These are phyloP conservation scores for Cotesia chilonis DNA, from an alignment of 1,140 invertebrate genomes.

Conservation along the genomic window DNA sequence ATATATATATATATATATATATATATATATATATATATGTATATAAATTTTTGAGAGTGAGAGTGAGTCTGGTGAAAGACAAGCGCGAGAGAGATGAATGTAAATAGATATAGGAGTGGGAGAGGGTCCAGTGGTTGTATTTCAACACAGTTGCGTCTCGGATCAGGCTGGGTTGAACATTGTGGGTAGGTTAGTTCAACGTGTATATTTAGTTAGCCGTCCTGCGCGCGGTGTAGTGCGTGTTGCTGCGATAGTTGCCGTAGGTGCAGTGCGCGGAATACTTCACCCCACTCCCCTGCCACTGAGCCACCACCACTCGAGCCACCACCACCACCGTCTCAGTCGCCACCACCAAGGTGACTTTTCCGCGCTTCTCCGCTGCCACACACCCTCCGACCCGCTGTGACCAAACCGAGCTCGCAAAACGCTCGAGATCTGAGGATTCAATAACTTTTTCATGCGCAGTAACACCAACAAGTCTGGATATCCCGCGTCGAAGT, in stretches of 20 bases:
- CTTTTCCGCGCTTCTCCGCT: background rate
- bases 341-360: constrained; percentile 11
- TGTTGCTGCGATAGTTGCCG: constrained; percentile 51
- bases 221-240: constrained; percentile 40
- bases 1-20: too few relatives aligned
- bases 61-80: background rate
- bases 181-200: constrained; percentile 32
- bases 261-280: constrained; percentile 48
- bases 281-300: constrained; percentile 10
- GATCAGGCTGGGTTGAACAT: constrained; percentile 28
- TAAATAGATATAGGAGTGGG: background rate
- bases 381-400: background rate
- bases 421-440: background rate
- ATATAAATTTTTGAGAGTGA: background rate
- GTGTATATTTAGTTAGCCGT: constrained; percentile 24
- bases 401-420: background rate
- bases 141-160: background rate
- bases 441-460: constrained; percentile 27
- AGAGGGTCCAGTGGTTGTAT: constrained; percentile 23
- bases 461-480: constrained; percentile 29
- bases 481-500: constrained; percentile 36
- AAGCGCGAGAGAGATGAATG: background rate
- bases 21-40: too few relatives aligned
- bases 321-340: background rate
- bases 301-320: background rate